Evolutionary conservation across 2,113 vertebrate species (phyloP).

Genomic region (Mirounga angustirostris): DNA sequence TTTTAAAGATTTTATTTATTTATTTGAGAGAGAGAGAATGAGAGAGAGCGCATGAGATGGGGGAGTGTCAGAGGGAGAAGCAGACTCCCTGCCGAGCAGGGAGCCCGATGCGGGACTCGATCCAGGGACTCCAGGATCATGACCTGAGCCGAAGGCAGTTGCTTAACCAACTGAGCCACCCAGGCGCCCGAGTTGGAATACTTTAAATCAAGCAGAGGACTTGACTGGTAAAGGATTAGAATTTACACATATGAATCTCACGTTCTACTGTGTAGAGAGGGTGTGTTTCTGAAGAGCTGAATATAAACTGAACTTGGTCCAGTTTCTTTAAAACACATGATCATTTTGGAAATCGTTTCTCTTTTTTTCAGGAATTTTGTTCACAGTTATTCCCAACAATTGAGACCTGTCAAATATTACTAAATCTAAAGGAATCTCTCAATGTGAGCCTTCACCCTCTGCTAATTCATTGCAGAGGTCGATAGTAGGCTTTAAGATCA

Average conservation of each 20-base stretch:
- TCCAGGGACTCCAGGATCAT: too few relatives aligned
- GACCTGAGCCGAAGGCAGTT: too few relatives aligned
- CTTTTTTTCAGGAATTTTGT: neutral
- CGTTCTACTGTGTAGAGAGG: neutral
- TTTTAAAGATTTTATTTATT: too few relatives aligned
- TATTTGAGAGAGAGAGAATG: too few relatives aligned
- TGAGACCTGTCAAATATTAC: neutral
- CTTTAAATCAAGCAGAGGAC: neutral
- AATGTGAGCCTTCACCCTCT: neutral
- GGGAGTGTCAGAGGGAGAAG: too few relatives aligned
- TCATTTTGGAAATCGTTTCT: constrained; percentile 37
- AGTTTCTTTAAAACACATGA: neutral
- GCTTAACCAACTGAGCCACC: too few relatives aligned
- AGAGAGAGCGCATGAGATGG: too few relatives aligned
- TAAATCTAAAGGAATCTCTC: neutral
- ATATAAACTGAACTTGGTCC: neutral
- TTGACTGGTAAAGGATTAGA: neutral
- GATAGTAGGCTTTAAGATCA: neutral
- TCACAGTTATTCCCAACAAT: neutral
- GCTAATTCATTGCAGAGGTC: constrained; percentile 7
- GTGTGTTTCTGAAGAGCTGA: neutral
- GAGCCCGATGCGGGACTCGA: too few relatives aligned
- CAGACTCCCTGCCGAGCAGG: too few relatives aligned
- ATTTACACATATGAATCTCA: neutral
- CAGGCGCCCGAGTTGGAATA: neutral